These are phyloP conservation scores for Lamellibrachia luymesi DNA, from an alignment of 1,140 invertebrate species.

Conservation along the genomic window DNA sequence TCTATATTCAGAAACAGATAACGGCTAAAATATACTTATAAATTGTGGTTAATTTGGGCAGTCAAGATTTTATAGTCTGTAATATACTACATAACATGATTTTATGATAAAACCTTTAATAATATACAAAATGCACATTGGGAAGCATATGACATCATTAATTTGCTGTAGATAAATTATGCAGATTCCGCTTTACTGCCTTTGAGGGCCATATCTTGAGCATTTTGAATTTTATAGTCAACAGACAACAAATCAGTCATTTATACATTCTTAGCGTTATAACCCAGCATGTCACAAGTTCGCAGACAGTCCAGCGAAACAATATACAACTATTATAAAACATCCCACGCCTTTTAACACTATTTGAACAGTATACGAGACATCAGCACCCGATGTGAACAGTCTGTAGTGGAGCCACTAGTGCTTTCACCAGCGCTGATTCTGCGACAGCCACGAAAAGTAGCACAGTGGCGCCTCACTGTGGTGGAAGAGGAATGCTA, in stretches of 20 bases:
- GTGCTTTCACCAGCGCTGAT: not conserved
- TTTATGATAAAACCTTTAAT: too few relatives aligned
- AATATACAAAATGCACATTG: too few relatives aligned
- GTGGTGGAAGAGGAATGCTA: not conserved
- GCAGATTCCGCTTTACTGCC: too few relatives aligned
- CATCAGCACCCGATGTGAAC: not conserved
- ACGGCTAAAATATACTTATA: not conserved
- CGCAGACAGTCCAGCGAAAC: constrained; percentile 2
- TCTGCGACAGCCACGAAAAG: not conserved
- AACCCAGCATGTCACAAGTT: not conserved
- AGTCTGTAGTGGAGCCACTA: not conserved
- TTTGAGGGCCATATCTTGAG: not conserved
- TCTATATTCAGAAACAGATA: not conserved
- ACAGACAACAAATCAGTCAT: not conserved
- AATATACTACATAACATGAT: too few relatives aligned
- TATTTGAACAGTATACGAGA: not conserved
- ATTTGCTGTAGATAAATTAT: too few relatives aligned
- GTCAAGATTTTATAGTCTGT: not conserved
- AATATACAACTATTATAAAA: not conserved
- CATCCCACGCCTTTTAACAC: not conserved
- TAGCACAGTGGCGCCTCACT: not conserved
- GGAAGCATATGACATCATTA: too few relatives aligned
- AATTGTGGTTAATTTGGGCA: not conserved
- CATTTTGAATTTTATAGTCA: not conserved
- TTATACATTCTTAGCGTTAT: not conserved